Base-by-base conservation (phyloP, 1,140 invertebrate species). In the Saxidomus purpurata region DNA sequence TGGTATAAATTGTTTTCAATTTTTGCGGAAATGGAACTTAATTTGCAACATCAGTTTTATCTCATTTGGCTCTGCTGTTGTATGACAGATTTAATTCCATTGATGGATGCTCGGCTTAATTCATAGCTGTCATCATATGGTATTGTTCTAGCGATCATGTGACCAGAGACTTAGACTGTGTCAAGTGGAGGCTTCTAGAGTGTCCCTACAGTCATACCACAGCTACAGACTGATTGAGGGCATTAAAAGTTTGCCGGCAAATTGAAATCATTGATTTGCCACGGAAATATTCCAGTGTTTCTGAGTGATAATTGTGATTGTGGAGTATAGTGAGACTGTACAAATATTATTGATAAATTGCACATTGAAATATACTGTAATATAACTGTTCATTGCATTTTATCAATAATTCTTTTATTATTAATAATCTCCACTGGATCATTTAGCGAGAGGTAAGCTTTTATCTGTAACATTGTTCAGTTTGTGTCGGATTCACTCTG, bases 211-310 rank as follows among this genome's bases (percentile, higher is more conserved):
- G 76, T 55, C 47, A 55, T 59, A 28, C 36, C 28, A 79, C 47
- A 79, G 76, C 34, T 47, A 59, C 40, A 79, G 76, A 79, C 76
- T 79, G 47, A 52, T 79, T 79, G 76, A 38, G 47, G 22, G 76
- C 36, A 55, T 47, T 79, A 49, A 49, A 49, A 76, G 71, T 49
- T 63, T 79, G 76, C 67, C 69, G 40, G 77, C 86, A 88, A 69
- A 88, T 88, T 88, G 86, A 88, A 88, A 67, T 81, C 31, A 88
- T 88, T 88, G 86, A 80, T 88, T 69, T 81, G 74, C 67, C n/a
- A 3, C 31, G 86, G 86, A 80, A 87, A 61, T 80, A 61, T 52
- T 80, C 61, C 34, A 4, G 25, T 80, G 76, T 88, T 69, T 9
- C 47, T 81, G 77, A 81, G 61, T 79, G 76, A 61, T 88, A 55